Evolutionary conservation across 1,140 invertebrate species (phyloP).

Genomic region (Hyposmocoma kahamanoa): DNA sequence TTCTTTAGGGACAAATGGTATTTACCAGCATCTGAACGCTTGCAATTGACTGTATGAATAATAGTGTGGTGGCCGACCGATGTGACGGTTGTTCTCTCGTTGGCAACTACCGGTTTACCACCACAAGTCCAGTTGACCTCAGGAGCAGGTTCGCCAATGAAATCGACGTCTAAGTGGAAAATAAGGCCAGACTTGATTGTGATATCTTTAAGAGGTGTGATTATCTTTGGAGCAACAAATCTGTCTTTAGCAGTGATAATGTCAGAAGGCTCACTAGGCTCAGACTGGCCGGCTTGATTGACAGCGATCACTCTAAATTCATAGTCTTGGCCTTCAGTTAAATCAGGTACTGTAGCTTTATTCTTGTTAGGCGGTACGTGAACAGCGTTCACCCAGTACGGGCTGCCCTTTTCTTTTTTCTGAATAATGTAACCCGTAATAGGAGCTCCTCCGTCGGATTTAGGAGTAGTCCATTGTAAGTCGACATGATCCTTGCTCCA

Average conservation of each 20-base stretch:
- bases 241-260: conserved; percentile 90
- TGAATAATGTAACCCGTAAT: conserved; percentile 95
- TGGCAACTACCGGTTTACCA: conserved; percentile 81
- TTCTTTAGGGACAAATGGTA: conserved; percentile 90
- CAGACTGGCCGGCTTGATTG: conserved; percentile 96
- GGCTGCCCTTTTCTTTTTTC: conserved; percentile 95
- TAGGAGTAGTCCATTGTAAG: conserved; percentile 90
- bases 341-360: conserved; percentile 87
- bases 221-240: conserved; percentile 93
- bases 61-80: conserved; percentile 94
- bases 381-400: conserved; percentile 91
- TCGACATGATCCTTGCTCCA: conserved; percentile 96
- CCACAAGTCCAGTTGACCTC: conserved; percentile 90
- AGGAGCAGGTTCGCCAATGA: conserved; percentile 92
- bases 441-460: conserved; percentile 91
- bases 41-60: conserved; percentile 92
- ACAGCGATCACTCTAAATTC: conserved; percentile 97
- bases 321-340: conserved; percentile 95
- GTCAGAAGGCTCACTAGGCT: conserved; percentile 95
- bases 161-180: conserved; percentile 93
- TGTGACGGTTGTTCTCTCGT: conserved; percentile 89
- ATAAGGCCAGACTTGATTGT: conserved; percentile 94
- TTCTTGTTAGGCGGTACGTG: conserved; percentile 88
- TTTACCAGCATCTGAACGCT: conserved; percentile 87
- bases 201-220: conserved; percentile 90